Conservation (phyloP, 2,797 vertebrate genomes). For the Amphiprion clarkii region DNA sequence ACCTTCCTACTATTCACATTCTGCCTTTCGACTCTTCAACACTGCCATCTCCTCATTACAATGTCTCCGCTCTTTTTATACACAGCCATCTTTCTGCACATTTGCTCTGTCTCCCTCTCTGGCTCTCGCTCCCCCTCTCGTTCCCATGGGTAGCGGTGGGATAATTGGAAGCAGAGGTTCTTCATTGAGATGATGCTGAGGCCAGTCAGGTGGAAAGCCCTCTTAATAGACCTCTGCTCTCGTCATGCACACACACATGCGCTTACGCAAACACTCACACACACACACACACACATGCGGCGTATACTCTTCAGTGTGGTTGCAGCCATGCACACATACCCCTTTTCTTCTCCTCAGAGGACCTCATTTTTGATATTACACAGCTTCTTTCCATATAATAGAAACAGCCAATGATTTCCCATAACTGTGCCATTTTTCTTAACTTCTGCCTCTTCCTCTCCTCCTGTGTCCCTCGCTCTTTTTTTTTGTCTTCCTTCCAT, state of each 20-base stretch:
- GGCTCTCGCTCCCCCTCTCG: slow-evolving; percentile 24
- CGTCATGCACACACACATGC: slow-evolving; percentile 20
- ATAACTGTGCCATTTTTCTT: slow-evolving; percentile 19
- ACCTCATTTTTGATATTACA: slow-evolving; percentile 41
- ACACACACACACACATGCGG: slow-evolving; percentile 27
- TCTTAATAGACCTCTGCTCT: slow-evolving; percentile 80
- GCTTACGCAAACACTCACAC: slow-evolving; percentile 48
- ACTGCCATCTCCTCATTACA: slow-evolving; percentile 46
- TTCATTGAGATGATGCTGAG: slow-evolving; percentile 79
- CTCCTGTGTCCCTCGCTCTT: slow-evolving; percentile 10
- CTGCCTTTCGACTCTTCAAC: slow-evolving; percentile 27
- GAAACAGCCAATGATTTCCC: slow-evolving; percentile 35
- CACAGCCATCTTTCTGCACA: slow-evolving; percentile 27
- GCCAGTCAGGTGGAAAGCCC: slow-evolving; percentile 81
- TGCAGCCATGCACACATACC: slow-evolving; percentile 19
- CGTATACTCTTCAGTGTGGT: slow-evolving; percentile 28
- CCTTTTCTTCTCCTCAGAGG: slow-evolving; percentile 24
- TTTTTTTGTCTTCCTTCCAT: slow-evolving; percentile 29
- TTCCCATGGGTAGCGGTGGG: slow-evolving; percentile 63
- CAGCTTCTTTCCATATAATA: slow-evolving; percentile 36
- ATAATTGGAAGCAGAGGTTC: slow-evolving; percentile 84
- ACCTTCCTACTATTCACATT: slow-evolving; percentile 22
- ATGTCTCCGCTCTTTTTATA: slow-evolving; percentile 5
- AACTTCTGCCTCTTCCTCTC: slow-evolving; percentile 11
- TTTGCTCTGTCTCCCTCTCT: slow-evolving; percentile 31